A percentile compares a stretch with the other conserved stretches of the same genome.
phyloP scores from a whole-genome alignment of 1,140 invertebrate species.

The Micrasema longulum region DNA sequence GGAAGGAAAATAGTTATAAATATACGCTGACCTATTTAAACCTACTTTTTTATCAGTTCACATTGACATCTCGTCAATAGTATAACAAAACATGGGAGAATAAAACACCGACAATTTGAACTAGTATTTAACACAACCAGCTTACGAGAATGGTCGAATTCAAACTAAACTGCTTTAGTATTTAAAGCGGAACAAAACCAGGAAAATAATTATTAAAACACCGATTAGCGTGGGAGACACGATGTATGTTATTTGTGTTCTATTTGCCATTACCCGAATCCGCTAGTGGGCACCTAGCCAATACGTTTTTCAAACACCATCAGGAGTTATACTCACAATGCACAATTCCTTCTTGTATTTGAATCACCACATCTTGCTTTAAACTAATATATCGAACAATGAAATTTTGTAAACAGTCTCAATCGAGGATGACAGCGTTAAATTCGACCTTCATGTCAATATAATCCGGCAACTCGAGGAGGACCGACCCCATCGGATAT shows the following conservation, averaged over 20 bases:
- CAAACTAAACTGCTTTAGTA: neutral
- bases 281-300: conserved; percentile 43
- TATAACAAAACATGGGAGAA: neutral
- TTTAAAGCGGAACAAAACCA: conserved; percentile 15
- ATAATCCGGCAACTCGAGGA: conserved; percentile 44
- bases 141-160: neutral
- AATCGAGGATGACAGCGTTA: conserved; percentile 42
- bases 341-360: conserved; percentile 34
- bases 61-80: conserved; percentile 1
- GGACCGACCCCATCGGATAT: conserved; percentile 40
- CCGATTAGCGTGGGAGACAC: conserved; percentile 43
- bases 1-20: conserved; percentile 11
- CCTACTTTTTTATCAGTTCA: conserved; percentile 1
- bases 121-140: conserved; percentile 24
- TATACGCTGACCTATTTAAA: conserved; percentile 28
- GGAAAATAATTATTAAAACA: conserved; percentile 39
- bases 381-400: conserved; percentile 17
- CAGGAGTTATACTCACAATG: conserved; percentile 38
- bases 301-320: conserved; percentile 39
- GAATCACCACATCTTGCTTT: conserved; percentile 41
- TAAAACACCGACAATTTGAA: conserved; percentile 15
- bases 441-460: conserved; percentile 49
- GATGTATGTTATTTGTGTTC: conserved; percentile 48
- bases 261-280: conserved; percentile 44
- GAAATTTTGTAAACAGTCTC: conserved; percentile 34